Evolutionary conservation across 2,113 vertebrate species (phyloP), one percentile per base, ranked within the genome.

Genomic region (Bos javanicus): DNA sequence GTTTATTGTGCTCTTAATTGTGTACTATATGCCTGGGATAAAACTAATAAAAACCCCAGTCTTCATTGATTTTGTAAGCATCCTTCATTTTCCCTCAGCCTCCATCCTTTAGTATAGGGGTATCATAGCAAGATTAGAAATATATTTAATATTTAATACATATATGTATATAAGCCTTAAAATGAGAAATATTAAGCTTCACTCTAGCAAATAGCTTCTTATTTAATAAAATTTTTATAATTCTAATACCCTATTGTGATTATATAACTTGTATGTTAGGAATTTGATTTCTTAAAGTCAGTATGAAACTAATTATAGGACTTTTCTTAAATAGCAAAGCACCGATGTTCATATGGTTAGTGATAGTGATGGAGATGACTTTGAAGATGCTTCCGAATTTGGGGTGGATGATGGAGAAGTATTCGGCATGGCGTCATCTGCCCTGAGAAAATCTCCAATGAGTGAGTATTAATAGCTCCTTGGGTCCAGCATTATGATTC

Each of bases 271-370:
- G 57, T n/a, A 81, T 54, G 78, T 94, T 94, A 43, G 57, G 21
- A 94, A 94, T 26, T 7, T 92, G 1, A 95, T 97, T 97, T 93
- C 71, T 81, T 92, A n/a, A 94, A 96, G 48, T 56, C 50, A 78
- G 3, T 95, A 17, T 95, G 39, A 95, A n/a, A 88, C 96, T 95
- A 96, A 93, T 57, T 48, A 52, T 81, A 30, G 87, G 5, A 59
- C 67, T 98, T 97, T 43, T 89, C 95, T 96, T 98, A 28, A 95
- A 46, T 90, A 99, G 94, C 99, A 99, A 97, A 99, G 99, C 98
- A 99, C 99, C 97, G 99, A 99, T 98, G 99, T 99, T 98, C 99
- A 99, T 98, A 99, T 99, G 99, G 99, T 99, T 98, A 99, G 99
- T 92, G 99, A 99, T 98, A 99, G 99, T 33, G 99, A 99, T 97